These are phyloP conservation scores for Orius laevigatus DNA, from an alignment of 1,140 invertebrate genomes.

Conservation along the genomic window DNA sequence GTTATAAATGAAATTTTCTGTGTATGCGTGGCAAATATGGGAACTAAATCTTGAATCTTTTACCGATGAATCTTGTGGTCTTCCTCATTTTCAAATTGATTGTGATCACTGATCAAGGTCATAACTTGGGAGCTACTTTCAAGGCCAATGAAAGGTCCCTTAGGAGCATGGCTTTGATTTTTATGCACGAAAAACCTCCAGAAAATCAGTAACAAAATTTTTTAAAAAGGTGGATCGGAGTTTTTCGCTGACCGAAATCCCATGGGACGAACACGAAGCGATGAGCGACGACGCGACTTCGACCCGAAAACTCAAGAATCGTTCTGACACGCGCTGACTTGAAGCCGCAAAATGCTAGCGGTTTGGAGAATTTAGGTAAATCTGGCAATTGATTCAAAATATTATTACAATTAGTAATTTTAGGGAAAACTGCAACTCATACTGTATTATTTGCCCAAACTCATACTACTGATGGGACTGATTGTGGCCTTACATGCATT, in stretches of 20 bases:
- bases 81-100: too few species aligned
- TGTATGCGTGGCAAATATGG: too few species aligned
- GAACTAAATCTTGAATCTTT: too few species aligned
- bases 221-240: conserved; percentile 37
- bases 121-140: too few species aligned
- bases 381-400: background rate
- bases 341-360: conserved; percentile 84
- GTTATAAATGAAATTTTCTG: too few species aligned
- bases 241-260: conserved; percentile 81
- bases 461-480: conserved; percentile 55
- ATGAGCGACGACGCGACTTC: conserved; percentile 84
- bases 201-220: background rate
- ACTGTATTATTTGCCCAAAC: conserved; percentile 77
- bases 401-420: conserved; percentile 41
- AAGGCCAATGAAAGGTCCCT: too few species aligned
- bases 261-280: conserved; percentile 85
- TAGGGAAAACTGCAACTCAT: conserved; percentile 68
- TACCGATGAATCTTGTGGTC: too few species aligned
- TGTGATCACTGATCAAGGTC: too few species aligned
- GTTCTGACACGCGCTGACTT: conserved; percentile 83
- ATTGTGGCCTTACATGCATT: conserved; percentile 80
- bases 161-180: too few species aligned
- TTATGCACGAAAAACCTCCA: too few species aligned
- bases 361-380: conserved; percentile 72
- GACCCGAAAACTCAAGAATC: conserved; percentile 57